phyloP scores from a whole-genome alignment of 2,113 vertebrate species.

The Megalops atlanticus region DNA sequence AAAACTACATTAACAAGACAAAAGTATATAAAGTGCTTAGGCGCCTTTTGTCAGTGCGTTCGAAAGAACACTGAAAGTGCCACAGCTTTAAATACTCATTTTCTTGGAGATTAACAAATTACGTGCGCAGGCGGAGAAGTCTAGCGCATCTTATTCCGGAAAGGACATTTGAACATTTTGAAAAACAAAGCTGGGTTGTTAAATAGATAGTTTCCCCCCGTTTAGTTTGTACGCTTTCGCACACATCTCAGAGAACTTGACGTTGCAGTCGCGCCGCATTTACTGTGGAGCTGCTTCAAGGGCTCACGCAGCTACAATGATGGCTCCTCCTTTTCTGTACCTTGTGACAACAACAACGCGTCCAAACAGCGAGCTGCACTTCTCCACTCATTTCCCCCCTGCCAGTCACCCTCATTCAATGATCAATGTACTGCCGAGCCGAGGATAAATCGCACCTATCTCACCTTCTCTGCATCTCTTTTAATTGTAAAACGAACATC shows the following conservation, averaged over 20 bases:
- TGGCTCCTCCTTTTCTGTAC: conserved; percentile 76
- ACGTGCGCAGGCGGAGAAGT: too few species aligned
- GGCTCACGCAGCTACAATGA: conserved; percentile 69
- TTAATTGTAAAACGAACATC: conserved; percentile 66
- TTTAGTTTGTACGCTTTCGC: too few species aligned
- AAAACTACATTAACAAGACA: too few species aligned
- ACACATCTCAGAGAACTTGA: not conserved
- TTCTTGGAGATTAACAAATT: too few species aligned
- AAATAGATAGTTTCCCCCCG: too few species aligned
- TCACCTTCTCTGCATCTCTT: conserved; percentile 66
- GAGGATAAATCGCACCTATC: conserved; percentile 68
- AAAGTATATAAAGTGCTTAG: too few species aligned
- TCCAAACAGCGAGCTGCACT: conserved; percentile 72
- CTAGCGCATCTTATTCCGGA: too few species aligned
- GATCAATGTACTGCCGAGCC: conserved; percentile 77
- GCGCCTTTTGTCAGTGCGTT: too few species aligned
- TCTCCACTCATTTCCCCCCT: conserved; percentile 74
- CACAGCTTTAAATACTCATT: too few species aligned
- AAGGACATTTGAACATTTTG: too few species aligned
- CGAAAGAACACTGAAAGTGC: too few species aligned
- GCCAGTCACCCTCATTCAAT: conserved; percentile 75
- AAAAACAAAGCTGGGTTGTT: too few species aligned
- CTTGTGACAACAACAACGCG: conserved; percentile 81
- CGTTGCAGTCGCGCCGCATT: not conserved
- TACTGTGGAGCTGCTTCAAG: conserved; percentile 69